Percentiles rank a stretch among this genome's conserved stretches.
Conservation (phyloP, 2,113 vertebrate species). For the Myrmecophaga tridactyla region DNA sequence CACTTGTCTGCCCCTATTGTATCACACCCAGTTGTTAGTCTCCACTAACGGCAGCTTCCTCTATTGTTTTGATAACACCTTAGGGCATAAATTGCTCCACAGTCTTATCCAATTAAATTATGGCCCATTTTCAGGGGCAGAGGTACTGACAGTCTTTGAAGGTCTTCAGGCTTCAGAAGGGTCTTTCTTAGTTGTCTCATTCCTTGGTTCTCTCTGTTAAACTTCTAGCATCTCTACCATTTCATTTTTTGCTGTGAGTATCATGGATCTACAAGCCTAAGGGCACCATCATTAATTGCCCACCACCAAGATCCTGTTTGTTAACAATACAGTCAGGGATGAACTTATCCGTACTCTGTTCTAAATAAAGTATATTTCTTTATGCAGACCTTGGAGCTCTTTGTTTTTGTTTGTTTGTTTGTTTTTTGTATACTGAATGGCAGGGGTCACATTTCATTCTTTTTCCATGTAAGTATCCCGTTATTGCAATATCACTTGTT, state of each 20-base stretch:
- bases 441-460: too few species aligned
- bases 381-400: background rate
- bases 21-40: background rate
- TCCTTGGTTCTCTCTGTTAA: too few species aligned
- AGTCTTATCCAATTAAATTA: background rate
- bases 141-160: background rate
- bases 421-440: too few species aligned
- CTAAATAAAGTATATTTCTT: background rate
- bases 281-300: background rate
- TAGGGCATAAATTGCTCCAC: background rate
- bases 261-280: background rate
- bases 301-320: background rate
- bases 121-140: background rate
- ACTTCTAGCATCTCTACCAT: background rate
- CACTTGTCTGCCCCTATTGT: background rate
- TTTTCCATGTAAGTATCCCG: too few species aligned
- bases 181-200: too few species aligned
- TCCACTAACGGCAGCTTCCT: background rate
- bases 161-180: background rate
- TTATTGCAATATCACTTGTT: too few species aligned
- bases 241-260: background rate
- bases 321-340: background rate
- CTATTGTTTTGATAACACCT: background rate
- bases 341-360: background rate
- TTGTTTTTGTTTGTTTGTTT: too few species aligned